Evolutionary conservation across 2,113 vertebrate species (phyloP).

Genomic region (Nerophis ophidion): DNA sequence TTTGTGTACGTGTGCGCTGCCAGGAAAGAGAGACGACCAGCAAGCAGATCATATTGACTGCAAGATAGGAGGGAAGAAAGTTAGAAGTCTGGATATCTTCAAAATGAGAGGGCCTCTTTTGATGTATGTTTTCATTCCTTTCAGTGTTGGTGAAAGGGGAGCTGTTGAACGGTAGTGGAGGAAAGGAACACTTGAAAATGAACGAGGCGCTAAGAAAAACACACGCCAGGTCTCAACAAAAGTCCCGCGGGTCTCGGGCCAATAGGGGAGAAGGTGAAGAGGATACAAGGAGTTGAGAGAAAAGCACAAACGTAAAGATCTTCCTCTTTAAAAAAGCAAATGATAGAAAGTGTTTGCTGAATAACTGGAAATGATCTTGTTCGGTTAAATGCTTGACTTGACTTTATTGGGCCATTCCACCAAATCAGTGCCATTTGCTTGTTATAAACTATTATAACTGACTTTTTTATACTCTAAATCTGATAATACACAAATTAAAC

Average conservation of each 20-base stretch:
- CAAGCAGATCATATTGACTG: slow-evolving; percentile 40
- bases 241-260: slow-evolving; percentile 16
- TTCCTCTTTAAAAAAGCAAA: neutral
- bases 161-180: slow-evolving; percentile 58
- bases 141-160: slow-evolving; percentile 65
- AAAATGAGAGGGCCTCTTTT: slow-evolving; percentile 57
- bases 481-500: too few relatives aligned
- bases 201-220: slow-evolving; percentile 63
- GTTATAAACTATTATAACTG: too few relatives aligned
- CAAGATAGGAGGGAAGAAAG: slow-evolving; percentile 61
- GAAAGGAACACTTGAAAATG: slow-evolving; percentile 58
- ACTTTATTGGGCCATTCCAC: neutral
- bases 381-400: slow-evolving; percentile 1
- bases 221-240: slow-evolving; percentile 57
- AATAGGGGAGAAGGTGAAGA: slow-evolving; percentile 32
- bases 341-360: neutral
- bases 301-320: neutral
- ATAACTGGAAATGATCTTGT: neutral
- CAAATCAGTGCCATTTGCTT: neutral
- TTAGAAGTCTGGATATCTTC: slow-evolving; percentile 57
- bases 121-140: slow-evolving; percentile 74
- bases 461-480: too few relatives aligned
- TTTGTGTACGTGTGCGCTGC: slow-evolving; percentile 15
- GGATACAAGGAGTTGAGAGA: slow-evolving; percentile 13
- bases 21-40: slow-evolving; percentile 48